Evolutionary conservation across 23 tunicate species (phyloP), one percentile per base, ranked within the genome.

Genomic region (Styela clava): DNA sequence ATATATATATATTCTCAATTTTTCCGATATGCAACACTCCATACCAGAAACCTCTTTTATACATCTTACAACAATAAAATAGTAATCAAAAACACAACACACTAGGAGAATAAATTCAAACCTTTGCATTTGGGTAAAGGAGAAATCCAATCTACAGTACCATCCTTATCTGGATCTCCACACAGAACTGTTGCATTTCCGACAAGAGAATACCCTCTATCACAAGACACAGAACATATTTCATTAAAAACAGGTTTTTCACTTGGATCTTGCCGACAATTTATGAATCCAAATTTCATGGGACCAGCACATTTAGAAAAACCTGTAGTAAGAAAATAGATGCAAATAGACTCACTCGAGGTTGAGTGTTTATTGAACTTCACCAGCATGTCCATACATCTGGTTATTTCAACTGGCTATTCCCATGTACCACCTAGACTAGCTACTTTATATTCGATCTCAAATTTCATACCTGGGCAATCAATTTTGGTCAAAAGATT

Each of bases 141-240:
- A 7, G 81, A 12, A 21, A 76, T 44, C 81, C 81, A 76, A 44
- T 76, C 81, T 64, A 76, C 44, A 22, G 29, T 52, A 20, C 81
- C 81, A 29, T 76, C 81, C 27, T 44, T 44, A 24, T 76, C 31
- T 7, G 31, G 20, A 76, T 76, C 81, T 21, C 64, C 73, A 56
- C 81, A 76, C 5, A 37, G 20, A 16, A 18, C 27, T 12, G 81
- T 76, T 1, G 64, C 65, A 2, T 76, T 76, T 26, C 81, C 81
- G 12, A 76, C 64, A 26, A 76, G 73, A 16, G 28, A 28, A n/a
- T 21, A 44, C 7, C 81, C 81, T n/a, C 24, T 29, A 5, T 36
- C 68, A 56, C 81, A 76, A 76, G 27, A 26, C 16, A 52, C n/a
- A 56, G 73, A 31, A 56, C 81, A 76, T 0, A 76, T 76, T 52